Conservation (phyloP, 1,140 invertebrate genomes). For the Trinorchestia longiramus region DNA sequence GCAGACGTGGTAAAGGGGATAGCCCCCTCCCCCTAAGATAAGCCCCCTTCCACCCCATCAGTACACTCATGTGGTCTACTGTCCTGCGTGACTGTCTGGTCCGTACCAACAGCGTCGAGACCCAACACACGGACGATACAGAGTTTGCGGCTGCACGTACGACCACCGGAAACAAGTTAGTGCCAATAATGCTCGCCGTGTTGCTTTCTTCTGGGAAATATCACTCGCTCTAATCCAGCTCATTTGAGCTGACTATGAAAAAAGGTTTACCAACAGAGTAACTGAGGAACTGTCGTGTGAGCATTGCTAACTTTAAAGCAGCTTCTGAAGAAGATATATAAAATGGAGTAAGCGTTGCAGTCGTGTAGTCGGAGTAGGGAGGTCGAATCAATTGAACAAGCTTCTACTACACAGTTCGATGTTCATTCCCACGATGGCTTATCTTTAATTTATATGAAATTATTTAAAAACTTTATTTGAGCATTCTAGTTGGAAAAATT, state of each 20-base stretch:
- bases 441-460: too few relatives aligned
- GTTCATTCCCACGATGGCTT: too few relatives aligned
- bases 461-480: too few relatives aligned
- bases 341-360: background rate
- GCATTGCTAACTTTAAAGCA: background rate
- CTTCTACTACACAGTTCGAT: too few relatives aligned
- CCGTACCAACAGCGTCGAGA: background rate
- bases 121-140: background rate
- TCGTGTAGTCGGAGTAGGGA: too few relatives aligned
- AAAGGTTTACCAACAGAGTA: background rate
- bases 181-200: background rate
- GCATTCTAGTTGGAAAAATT: too few relatives aligned
- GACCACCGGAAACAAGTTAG: background rate
- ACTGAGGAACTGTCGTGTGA: background rate
- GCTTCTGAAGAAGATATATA: background rate
- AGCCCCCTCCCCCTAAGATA: too few relatives aligned
- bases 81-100: background rate
- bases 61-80: background rate
- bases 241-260: background rate
- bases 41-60: too few relatives aligned
- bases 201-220: background rate
- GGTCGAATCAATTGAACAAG: too few relatives aligned
- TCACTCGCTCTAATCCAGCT: background rate
- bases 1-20: too few relatives aligned
- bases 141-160: background rate